Evolutionary conservation across 2,113 vertebrate species (phyloP), one percentile per base, ranked within the genome.

Genomic region (Centropus unirufus): DNA sequence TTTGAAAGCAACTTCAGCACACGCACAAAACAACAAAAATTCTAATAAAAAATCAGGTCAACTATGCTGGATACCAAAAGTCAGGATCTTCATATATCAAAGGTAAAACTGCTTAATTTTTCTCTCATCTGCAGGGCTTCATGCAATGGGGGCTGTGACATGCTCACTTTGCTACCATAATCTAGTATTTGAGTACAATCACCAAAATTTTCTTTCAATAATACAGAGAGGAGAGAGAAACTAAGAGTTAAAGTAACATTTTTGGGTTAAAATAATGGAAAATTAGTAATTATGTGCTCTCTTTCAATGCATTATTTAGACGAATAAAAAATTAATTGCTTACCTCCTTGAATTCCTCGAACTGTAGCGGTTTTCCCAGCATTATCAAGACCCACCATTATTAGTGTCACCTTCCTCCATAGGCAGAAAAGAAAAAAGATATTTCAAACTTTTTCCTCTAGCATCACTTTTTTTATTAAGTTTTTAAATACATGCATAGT

Each of bases 351-450:
- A 95, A 99, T 99, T 91, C 99, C 99, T 97, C 98, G 98, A 32
- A 99, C 98, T 32, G 98, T 98, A 72, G 99, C 98, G 2, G 99
- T 99, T 98, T 99, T 99, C 22, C 99, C 99, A 92, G 99, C 99
- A 82, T 99, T 99, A 98, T 99, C 99, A 93, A 99, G 98, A 86
- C 99, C 99, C 82, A 99, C 98, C 99, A 99, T 99, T 92, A 99
- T 98, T 94, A 99, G 96, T 36, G 99, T 99, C 97, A 99, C 99
- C 93, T 99, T 99, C 97, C 99, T 99, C 96, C 96, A 97, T 96
- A 96, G 51, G 86, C 62, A 81, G 69, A 89, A 61, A 55, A 93
- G 91, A 54, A 80, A 24, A 47, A 61, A 89, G 15, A 63, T 18
- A 95, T 42, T 93, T 92, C 40, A 67, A 95, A 63, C 39, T 77